Evolutionary conservation across 2,797 vertebrate species (phyloP).

Genomic region (Adelosebastes latens): DNA sequence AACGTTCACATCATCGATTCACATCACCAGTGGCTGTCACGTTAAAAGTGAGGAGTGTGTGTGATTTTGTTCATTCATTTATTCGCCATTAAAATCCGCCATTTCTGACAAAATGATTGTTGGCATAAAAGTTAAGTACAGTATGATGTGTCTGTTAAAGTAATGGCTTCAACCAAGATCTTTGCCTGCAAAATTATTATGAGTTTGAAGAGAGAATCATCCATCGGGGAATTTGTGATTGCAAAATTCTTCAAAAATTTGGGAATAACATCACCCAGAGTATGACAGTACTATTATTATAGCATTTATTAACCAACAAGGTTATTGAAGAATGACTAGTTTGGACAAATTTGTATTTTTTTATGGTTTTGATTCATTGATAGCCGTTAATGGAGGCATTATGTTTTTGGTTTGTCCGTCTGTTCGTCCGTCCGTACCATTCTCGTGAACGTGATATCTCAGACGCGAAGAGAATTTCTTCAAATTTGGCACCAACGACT

Average conservation of each 20-base stretch:
- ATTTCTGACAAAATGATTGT: conserved; percentile 6
- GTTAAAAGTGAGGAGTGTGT: background rate
- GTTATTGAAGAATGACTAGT: background rate
- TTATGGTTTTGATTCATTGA: too few relatives aligned
- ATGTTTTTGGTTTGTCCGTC: too few relatives aligned
- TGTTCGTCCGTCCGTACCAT: too few relatives aligned
- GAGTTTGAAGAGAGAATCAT: background rate
- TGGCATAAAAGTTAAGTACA: conserved; percentile 2
- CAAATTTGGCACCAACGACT: too few relatives aligned
- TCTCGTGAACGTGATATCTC: too few relatives aligned
- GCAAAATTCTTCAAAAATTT: background rate
- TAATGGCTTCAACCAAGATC: background rate
- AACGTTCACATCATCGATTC: background rate
- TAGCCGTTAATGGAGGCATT: too few relatives aligned
- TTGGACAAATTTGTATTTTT: background rate
- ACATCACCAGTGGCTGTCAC: conserved; percentile 7
- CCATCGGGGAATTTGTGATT: background rate
- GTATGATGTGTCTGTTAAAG: background rate
- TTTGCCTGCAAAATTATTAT: background rate
- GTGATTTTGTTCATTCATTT: conserved; percentile 7
- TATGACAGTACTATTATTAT: background rate
- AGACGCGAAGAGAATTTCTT: too few relatives aligned
- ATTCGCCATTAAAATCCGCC: background rate
- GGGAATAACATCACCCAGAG: too few relatives aligned
- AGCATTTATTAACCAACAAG: background rate